Base-by-base conservation (phyloP, 2,888 invertebrate genomes). In the Clistopyga incitator region DNA sequence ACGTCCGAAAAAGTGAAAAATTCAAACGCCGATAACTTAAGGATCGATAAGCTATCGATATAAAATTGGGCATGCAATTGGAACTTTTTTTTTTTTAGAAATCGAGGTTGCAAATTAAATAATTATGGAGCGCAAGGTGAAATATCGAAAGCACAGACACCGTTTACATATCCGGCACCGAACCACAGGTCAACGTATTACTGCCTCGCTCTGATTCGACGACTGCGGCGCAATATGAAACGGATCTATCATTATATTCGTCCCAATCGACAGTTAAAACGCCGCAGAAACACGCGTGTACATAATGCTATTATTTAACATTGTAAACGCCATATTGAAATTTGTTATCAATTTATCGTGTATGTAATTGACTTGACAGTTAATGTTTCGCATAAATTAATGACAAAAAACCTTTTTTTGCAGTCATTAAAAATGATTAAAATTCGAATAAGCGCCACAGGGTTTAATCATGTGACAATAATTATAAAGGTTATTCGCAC, bases 141-240 rank as follows among this genome's bases (percentile, higher is more conserved):
- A 23, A 65, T 45, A 65, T 45, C 86, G 85, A 88, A 86, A 87
- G 79, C 13, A 34, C 42, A 20, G 50, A 45, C 67, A 68, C 61
- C 50, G 74, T 61, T 38, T 47, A 25, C 54, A 74, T 72, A 64
- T 6, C 56, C 64, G 42, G 59, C 56, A 68, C 84, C 88, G 80
- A 85, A 86, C 65, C 65, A 42, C 42, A 20, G 67, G 75, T 79
- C 85, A 78, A 77, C 86, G 85, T 87, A 85, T 82, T 50, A 64
- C 61, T 88, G 90, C 90, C 88, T 88, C 91, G 91, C 88, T 92
- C 92, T 91, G 92, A 91, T 92, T 92, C 91, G 87, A 87, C 82
- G 76, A 84, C 82, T 47, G 79, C 80, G 54, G 83, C 50, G 61
- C 82, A 82, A 80, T 75, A 81, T 82, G 85, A 84, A 86, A 11